These are phyloP conservation scores for Diphyllodes magnificus DNA, from an alignment of 2,113 vertebrate species.

Conservation along the genomic window DNA sequence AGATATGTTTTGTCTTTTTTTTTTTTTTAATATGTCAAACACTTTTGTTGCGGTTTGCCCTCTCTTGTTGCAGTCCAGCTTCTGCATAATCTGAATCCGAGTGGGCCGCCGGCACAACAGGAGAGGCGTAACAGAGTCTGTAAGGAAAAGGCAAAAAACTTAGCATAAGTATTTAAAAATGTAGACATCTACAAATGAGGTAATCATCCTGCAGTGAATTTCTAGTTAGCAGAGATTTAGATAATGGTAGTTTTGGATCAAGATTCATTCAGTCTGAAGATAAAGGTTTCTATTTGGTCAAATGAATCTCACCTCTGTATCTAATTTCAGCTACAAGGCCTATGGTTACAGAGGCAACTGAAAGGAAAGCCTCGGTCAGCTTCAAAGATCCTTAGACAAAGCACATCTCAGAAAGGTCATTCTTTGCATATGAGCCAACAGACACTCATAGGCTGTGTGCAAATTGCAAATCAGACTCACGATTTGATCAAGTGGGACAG, in stretches of 20 bases:
- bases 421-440: background rate
- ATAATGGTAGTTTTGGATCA: background rate
- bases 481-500: background rate
- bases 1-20: background rate
- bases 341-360: background rate
- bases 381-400: background rate
- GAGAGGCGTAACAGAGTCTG: background rate
- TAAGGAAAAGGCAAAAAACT: background rate
- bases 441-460: background rate
- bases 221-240: background rate
- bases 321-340: background rate
- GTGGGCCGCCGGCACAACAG: background rate
- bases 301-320: background rate
- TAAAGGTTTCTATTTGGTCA: background rate
- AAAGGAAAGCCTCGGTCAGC: background rate
- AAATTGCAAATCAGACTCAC: background rate
- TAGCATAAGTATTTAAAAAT: background rate
- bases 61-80: background rate
- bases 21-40: background rate
- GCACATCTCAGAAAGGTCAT: fast-evolving
- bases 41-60: background rate
- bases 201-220: background rate
- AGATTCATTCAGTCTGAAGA: background rate
- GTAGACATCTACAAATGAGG: background rate
- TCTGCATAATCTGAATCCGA: background rate